A percentile compares a stretch with the other conserved stretches of the same genome.
Conservation (phyloP, 2,797 vertebrate genomes). For the Poecilia gillii region DNA sequence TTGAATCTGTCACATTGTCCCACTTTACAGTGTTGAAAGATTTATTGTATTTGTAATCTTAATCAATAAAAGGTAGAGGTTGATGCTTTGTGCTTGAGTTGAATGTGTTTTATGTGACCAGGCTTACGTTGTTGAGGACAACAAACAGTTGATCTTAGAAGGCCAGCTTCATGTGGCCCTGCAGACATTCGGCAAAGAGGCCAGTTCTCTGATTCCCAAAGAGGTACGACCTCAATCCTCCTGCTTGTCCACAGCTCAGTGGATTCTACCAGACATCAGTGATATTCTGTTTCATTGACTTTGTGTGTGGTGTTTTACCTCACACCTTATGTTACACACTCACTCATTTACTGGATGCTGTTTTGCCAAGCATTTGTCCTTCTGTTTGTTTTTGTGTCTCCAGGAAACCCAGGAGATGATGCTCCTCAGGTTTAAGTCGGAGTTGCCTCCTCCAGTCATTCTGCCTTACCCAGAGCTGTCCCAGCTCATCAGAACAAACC, state of each 20-base stretch:
- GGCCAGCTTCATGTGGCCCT: constrained; percentile 95
- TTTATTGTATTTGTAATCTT: background rate
- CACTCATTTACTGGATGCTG: background rate
- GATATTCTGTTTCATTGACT: background rate
- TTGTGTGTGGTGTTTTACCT: background rate
- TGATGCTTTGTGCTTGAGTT: background rate
- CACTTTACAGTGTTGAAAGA: background rate
- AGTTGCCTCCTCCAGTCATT: constrained; percentile 79
- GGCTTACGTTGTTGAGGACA: constrained; percentile 97
- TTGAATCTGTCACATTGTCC: background rate
- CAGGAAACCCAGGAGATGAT: constrained; percentile 93
- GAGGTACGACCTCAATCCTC: constrained; percentile 80
- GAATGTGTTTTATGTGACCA: constrained; percentile 56
- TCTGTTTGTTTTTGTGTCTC: constrained; percentile 24
- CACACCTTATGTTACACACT: background rate
- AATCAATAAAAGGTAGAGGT: background rate
- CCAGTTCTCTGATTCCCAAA: constrained; percentile 88
- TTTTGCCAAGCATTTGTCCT: background rate
- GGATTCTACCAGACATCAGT: background rate
- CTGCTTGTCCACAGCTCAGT: background rate
- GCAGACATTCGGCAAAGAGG: constrained; percentile 89
- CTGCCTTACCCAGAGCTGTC: constrained; percentile 88
- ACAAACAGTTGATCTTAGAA: constrained; percentile 94
- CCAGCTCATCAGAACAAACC: constrained; percentile 92
- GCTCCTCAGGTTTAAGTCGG: constrained; percentile 91